phyloP scores from a whole-genome alignment of 2,888 invertebrate species.

The Lamproptera curius region DNA sequence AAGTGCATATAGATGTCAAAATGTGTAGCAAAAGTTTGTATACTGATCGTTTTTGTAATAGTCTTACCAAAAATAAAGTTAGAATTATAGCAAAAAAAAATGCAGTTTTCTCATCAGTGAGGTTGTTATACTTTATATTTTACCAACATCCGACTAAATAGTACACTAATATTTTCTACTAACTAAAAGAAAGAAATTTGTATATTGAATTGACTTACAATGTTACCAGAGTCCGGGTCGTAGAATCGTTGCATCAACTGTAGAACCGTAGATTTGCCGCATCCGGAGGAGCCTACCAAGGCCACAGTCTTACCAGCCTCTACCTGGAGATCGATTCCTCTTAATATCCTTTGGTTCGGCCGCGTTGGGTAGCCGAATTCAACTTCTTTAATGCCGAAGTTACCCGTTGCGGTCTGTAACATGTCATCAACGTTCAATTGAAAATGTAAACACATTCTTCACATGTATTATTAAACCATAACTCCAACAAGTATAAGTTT shows the following conservation, averaged over 20 bases:
- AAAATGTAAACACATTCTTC: too few species aligned
- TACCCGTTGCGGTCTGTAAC: conserved; percentile 78
- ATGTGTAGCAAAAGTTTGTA: neutral
- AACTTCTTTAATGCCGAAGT: conserved; percentile 82
- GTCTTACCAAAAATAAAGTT: too few species aligned
- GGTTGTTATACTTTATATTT: too few species aligned
- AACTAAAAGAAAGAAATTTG: conserved; percentile 40
- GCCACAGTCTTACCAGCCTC: conserved; percentile 87
- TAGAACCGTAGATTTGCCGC: conserved; percentile 89
- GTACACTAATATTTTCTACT: too few species aligned
- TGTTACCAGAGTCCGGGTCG: conserved; percentile 82
- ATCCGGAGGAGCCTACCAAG: conserved; percentile 85
- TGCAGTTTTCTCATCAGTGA: too few species aligned
- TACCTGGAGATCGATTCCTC: conserved; percentile 81
- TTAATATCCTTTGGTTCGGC: conserved; percentile 82
- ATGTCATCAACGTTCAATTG: too few species aligned
- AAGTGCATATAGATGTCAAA: too few species aligned
- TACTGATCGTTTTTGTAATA: too few species aligned
- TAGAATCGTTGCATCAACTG: conserved; percentile 89
- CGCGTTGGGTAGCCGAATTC: conserved; percentile 90
- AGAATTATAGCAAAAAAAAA: too few species aligned
- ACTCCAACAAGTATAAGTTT: too few species aligned
- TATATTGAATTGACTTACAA: conserved; percentile 58
- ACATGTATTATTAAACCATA: too few species aligned
- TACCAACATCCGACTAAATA: too few species aligned